Percentiles rank a stretch among this genome's conserved stretches.
phyloP scores from a whole-genome alignment of 2,888 invertebrate species.

The Epinotia nisella region DNA sequence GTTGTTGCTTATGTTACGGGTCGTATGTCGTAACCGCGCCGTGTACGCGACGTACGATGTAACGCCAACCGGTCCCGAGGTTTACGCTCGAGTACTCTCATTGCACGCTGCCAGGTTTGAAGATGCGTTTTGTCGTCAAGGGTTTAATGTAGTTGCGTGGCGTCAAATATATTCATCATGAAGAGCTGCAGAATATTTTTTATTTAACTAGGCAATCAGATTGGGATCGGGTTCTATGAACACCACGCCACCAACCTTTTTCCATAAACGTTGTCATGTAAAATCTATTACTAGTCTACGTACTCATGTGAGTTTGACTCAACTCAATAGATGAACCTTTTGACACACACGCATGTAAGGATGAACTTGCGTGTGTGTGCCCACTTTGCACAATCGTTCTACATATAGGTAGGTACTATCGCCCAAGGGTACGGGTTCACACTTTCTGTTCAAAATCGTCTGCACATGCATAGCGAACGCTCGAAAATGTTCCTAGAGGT shows the following conservation, averaged over 20 bases:
- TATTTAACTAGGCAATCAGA: neutral
- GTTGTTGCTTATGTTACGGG: neutral
- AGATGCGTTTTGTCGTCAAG: constrained; percentile 17
- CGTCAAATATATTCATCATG: neutral
- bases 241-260: neutral
- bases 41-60: constrained; percentile 19
- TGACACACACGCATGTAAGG: no score
- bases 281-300: neutral
- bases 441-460: no score
- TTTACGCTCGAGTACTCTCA: constrained; percentile 29
- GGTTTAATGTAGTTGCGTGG: neutral
- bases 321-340: neutral
- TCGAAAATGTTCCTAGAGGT: no score
- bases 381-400: neutral
- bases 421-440: no score
- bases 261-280: neutral
- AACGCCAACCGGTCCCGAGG: constrained; percentile 14
- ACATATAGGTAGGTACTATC: no score
- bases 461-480: no score
- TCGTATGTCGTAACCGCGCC: neutral
- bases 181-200: neutral
- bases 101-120: constrained; percentile 14
- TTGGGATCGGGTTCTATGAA: neutral
- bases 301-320: neutral
- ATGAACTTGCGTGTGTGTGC: neutral